Conservation (phyloP, 2,888 invertebrate genomes). For the Drosophila differens region DNA sequence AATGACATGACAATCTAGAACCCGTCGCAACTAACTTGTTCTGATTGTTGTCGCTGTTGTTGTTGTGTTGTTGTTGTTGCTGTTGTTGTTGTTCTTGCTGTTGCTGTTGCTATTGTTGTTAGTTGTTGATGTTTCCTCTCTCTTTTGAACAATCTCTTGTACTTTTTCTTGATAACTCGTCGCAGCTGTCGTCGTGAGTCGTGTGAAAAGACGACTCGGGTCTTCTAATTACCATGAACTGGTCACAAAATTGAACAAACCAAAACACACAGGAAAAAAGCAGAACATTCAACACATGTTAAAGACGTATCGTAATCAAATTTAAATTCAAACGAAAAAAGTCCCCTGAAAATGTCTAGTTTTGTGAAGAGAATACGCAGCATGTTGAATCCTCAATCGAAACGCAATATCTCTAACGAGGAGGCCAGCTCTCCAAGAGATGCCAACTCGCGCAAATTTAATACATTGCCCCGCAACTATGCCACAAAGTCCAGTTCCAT, state of each 20-base stretch:
- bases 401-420: slow-evolving; percentile 39
- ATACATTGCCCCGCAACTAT: slow-evolving; percentile 44
- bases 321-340: slow-evolving; percentile 31
- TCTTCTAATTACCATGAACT: slow-evolving; percentile 73
- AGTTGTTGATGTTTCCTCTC: slow-evolving; percentile 16
- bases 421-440: slow-evolving; percentile 2
- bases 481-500: slow-evolving; percentile 14
- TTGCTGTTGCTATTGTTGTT: neutral
- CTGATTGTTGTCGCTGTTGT: neutral
- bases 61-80: neutral
- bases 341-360: slow-evolving; percentile 58
- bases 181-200: slow-evolving; percentile 29
- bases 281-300: slow-evolving; percentile 15
- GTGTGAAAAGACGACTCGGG: slow-evolving; percentile 65
- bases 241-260: slow-evolving; percentile 43
- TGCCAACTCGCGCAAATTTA: slow-evolving; percentile 32
- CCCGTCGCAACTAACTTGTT: slow-evolving; percentile 29
- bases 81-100: neutral
- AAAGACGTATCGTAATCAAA: slow-evolving; percentile 34
- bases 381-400: slow-evolving; percentile 51
- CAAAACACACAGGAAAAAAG: neutral
- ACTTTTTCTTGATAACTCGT: slow-evolving; percentile 66
- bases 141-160: slow-evolving; percentile 16
- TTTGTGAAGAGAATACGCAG: slow-evolving; percentile 71
- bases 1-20: slow-evolving; percentile 51